phyloP scores from a whole-genome alignment of 1,140 invertebrate species.

The Ips nitidus region DNA sequence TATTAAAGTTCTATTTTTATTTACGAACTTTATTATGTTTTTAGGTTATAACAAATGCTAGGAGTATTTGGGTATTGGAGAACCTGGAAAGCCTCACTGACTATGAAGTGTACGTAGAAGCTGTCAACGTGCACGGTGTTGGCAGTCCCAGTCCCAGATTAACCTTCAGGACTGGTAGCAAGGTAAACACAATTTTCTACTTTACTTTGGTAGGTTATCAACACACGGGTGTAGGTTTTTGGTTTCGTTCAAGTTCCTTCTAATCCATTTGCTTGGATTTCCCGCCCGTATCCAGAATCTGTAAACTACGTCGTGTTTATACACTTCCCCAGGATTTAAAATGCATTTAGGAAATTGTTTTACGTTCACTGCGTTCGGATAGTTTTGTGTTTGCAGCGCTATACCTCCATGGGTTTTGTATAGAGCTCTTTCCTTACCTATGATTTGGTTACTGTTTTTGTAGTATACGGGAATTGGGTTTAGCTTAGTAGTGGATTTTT shows the following conservation, averaged over 20 bases:
- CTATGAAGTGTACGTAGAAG: conserved; percentile 80
- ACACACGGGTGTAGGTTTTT: neutral
- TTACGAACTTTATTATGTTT: neutral
- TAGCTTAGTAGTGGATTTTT: conserved; percentile 6
- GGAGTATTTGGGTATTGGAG: conserved; percentile 74
- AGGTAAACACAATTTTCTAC: conserved; percentile 50
- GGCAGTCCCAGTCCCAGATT: conserved; percentile 72
- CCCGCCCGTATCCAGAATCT: conserved; percentile 56
- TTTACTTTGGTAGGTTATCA: neutral
- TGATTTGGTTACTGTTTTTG: conserved; percentile 49
- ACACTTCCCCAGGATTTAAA: conserved; percentile 67
- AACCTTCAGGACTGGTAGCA: conserved; percentile 70
- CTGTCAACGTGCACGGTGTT: conserved; percentile 77
- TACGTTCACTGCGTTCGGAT: conserved; percentile 80
- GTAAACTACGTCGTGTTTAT: conserved; percentile 63
- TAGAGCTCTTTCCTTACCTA: conserved; percentile 64
- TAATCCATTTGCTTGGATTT: conserved; percentile 44
- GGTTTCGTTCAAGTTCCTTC: conserved; percentile 27
- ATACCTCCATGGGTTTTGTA: conserved; percentile 76
- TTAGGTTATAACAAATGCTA: conserved; percentile 47
- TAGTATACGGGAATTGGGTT: conserved; percentile 38
- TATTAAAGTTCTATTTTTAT: too few species aligned
- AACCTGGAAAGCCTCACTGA: conserved; percentile 69
- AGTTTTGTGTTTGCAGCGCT: conserved; percentile 84
- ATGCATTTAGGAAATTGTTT: conserved; percentile 69